These are phyloP conservation scores for Embiotoca jacksoni DNA, from an alignment of 2,113 vertebrate genomes.

Conservation along the genomic window DNA sequence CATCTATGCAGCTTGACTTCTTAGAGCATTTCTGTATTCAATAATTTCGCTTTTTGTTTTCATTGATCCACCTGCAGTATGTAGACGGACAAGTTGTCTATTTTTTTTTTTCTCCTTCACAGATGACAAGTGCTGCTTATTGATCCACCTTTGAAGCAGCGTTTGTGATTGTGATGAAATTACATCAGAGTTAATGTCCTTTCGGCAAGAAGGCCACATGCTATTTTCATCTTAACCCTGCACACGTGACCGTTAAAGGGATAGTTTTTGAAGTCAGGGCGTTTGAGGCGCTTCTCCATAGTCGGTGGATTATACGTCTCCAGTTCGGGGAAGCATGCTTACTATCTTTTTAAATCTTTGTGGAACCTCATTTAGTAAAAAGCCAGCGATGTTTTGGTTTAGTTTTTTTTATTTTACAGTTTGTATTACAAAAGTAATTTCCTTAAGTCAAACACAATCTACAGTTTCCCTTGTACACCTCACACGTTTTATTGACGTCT, in stretches of 20 bases:
- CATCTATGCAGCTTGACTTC: constrained; percentile 18
- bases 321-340: too few species aligned
- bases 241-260: too few species aligned
- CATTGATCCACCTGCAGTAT: constrained; percentile 12
- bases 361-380: too few species aligned
- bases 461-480: neutral
- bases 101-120: neutral
- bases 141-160: neutral
- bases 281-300: too few species aligned
- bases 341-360: too few species aligned
- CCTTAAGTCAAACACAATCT: neutral
- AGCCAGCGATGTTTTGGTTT: too few species aligned
- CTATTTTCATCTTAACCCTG: too few species aligned
- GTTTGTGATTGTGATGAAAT: neutral
- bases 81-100: neutral
- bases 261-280: too few species aligned
- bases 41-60: constrained; percentile 34
- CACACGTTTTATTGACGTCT: neutral
- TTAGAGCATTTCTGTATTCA: constrained; percentile 24
- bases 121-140: constrained; percentile 10
- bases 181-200: neutral
- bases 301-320: too few species aligned
- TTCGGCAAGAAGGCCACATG: too few species aligned
- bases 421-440: too few species aligned
- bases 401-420: too few species aligned